Evolutionary conservation across 2,113 vertebrate genomes (phyloP), one percentile per base, ranked within the genome.

Genomic region (Spizaetus ornatus): DNA sequence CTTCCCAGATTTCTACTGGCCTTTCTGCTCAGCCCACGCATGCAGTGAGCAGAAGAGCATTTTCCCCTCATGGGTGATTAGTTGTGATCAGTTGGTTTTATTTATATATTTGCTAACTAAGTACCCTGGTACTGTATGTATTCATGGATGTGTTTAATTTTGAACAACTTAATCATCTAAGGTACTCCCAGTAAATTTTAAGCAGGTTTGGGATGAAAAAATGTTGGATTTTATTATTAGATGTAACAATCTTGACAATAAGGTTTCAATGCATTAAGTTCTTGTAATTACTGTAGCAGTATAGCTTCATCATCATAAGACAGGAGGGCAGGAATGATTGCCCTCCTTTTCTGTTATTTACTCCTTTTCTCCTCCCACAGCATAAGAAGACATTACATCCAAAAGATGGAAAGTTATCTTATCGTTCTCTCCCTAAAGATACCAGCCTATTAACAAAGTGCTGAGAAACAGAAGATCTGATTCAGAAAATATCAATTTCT

Each of bases 401-500:
- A 65, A 47, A 70, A 80, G 15, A 76, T 26, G 31, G 26, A 65
- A 93, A 92, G 36, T 65, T 92, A 72, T 69, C 56, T 70, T 53
- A 31, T 11, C 4, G 5, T 74, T 43, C 29, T 50, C 36, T 81
- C 83, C 73, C 91, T 77, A 52, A 96, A 95, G 84, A 85, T 73
- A 40, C 32, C 71, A 91, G 13, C 53, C 31, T 36, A 65, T 85
- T 42, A 95, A 47, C 52, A 74, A 95, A 96, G 59, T 56, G 40
- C 78, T 58, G 55, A 93, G 70, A 87, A 97, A 72, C 45, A 72
- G 63, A 77, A 95, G 89, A 81, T 59, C 56, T 6, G 81, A 88
- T 92, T 63, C 82, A 91, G 88, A 82, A 96, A 97, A 94, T 91
- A 96, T 95, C 94, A 91, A 89, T 96, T 95, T 36, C 85, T 86